These are phyloP conservation scores for Synergus umbraculus DNA, from an alignment of 2,888 invertebrate genomes.

Conservation along the genomic window DNA sequence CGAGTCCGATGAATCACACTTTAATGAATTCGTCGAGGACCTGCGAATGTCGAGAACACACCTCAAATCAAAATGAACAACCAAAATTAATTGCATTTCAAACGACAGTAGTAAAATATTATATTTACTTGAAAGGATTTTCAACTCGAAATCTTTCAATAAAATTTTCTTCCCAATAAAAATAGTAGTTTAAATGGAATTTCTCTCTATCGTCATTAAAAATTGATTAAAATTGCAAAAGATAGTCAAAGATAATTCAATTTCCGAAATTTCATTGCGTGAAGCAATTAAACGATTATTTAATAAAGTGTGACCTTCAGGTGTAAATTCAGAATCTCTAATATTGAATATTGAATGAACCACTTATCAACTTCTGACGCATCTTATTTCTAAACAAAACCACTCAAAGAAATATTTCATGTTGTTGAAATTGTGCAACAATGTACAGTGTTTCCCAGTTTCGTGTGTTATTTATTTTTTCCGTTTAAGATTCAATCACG, in stretches of 20 bases:
- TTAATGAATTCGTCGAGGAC: not conserved
- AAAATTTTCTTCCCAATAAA: not conserved
- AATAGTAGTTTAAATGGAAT: too few species aligned
- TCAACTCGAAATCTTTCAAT: not conserved
- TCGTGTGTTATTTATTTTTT: not conserved
- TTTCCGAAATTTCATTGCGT: too few species aligned
- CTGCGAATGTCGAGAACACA: not conserved
- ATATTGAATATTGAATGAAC: slow-evolving; percentile 9
- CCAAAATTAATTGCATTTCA: not conserved
- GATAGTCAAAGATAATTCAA: too few species aligned
- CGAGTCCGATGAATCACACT: not conserved
- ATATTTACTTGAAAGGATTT: too few species aligned
- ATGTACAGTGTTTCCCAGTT: not conserved
- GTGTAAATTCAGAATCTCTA: not conserved
- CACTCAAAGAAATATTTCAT: not conserved
- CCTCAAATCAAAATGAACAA: not conserved
- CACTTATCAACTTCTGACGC: slow-evolving; percentile 7
- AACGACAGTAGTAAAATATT: not conserved
- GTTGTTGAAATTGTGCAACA: not conserved
- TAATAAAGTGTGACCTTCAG: not conserved
- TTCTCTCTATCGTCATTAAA: too few species aligned
- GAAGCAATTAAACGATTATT: not conserved
- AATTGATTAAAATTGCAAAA: too few species aligned
- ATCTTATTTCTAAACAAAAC: slow-evolving; percentile 3
- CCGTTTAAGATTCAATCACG: not conserved